Conservation (phyloP, 2,797 vertebrate genomes). For the Helicolenus hilgendorfi region DNA sequence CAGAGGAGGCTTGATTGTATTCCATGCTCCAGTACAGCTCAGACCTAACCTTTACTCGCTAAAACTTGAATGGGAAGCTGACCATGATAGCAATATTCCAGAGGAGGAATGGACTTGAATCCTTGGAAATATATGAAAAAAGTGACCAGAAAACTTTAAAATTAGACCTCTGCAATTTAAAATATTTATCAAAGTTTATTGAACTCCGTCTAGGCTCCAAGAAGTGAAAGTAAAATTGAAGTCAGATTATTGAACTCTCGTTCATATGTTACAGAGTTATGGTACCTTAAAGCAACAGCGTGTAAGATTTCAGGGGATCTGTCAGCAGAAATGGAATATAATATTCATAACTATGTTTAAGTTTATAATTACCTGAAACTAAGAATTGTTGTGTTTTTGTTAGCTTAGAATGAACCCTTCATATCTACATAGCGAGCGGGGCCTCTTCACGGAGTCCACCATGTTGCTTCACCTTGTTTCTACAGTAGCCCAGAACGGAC, state of each 20-base stretch:
- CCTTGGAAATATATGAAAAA: constrained; percentile 5
- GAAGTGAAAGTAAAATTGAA: background rate
- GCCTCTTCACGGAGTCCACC: no score
- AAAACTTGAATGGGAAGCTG: background rate
- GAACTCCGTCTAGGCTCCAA: background rate
- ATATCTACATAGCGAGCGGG: no score
- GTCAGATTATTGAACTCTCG: background rate
- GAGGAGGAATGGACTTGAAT: constrained; percentile 1
- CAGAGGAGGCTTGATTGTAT: background rate
- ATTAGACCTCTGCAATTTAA: constrained; percentile 1
- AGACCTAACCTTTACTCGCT: background rate
- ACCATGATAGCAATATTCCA: constrained; percentile 2
- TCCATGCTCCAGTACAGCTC: background rate
- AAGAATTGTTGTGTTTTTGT: no score
- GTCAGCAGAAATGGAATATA: no score
- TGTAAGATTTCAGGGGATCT: no score
- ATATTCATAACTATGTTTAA: no score
- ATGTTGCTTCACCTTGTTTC: no score
- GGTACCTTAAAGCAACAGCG: background rate
- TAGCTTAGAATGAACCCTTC: no score
- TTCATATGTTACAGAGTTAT: background rate
- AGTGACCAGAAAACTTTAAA: background rate
- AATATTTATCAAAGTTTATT: constrained; percentile 26
- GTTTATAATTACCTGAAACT: no score
- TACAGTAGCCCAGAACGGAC: no score